These are phyloP conservation scores for Lathamus discolor DNA, from an alignment of 2,113 vertebrate species.

Conservation along the genomic window DNA sequence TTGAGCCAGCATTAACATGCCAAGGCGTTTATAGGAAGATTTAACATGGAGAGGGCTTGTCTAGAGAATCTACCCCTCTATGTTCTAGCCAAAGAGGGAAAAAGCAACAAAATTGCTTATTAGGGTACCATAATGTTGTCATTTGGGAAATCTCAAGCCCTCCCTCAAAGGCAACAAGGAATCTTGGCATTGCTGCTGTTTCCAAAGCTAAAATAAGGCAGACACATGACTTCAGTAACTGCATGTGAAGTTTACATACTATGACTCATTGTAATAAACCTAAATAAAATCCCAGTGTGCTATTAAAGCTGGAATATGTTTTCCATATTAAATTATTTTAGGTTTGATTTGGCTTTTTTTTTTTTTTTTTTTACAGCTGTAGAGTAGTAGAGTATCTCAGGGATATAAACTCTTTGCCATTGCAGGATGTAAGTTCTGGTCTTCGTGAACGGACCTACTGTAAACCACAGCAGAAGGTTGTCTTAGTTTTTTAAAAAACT, in stretches of 20 bases:
- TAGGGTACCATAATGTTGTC: not conserved
- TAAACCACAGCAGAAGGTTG: not conserved
- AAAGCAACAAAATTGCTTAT: not conserved
- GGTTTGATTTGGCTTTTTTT: constrained; percentile 27
- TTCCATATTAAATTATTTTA: not conserved
- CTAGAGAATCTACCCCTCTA: not conserved
- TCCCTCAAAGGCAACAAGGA: not conserved
- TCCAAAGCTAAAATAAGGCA: constrained; percentile 33
- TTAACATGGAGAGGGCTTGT: not conserved
- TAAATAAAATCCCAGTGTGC: constrained; percentile 29
- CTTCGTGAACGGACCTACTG: not conserved
- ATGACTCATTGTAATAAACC: not conserved
- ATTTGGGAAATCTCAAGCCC: not conserved
- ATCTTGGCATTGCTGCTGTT: constrained; percentile 15
- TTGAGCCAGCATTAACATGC: not conserved
- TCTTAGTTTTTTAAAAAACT: not conserved
- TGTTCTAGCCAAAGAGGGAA: not conserved
- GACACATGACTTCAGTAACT: not conserved
- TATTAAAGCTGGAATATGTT: constrained; percentile 32
- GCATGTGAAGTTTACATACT: constrained; percentile 19
- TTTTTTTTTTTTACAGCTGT: constrained; percentile 20
- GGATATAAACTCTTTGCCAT: not conserved
- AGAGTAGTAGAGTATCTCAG: not conserved
- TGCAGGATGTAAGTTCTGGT: not conserved
- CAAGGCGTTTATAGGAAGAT: not conserved